Conservation (phyloP, 2,113 vertebrate species). For the Centropus bengalensis region DNA sequence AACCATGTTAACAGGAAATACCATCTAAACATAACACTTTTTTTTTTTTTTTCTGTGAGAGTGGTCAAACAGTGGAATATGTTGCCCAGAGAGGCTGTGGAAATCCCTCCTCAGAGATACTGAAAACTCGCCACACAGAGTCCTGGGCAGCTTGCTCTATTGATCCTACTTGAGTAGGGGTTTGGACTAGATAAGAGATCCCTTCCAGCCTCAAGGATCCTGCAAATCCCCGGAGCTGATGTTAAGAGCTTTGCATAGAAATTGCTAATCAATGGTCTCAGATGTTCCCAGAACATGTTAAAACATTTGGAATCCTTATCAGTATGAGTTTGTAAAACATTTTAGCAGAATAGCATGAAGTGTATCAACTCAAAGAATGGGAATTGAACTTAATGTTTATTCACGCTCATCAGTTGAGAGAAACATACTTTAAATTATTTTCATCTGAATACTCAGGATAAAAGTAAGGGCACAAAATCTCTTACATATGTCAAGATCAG, state of each 20-base stretch:
- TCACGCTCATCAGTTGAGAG: not conserved
- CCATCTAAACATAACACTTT: not conserved
- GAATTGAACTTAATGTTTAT: constrained; percentile 14
- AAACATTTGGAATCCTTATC: not conserved
- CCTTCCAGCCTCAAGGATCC: not conserved
- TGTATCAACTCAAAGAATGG: not conserved
- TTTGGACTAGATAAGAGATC: not conserved
- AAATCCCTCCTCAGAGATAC: not conserved
- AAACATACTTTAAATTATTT: not conserved
- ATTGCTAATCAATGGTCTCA: not conserved
- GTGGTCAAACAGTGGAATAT: not conserved
- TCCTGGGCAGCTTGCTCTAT: not conserved
- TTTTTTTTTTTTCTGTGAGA: not conserved
- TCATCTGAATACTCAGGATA: not conserved
- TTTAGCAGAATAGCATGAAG: not conserved
- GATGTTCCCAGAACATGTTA: not conserved
- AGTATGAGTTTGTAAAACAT: not conserved
- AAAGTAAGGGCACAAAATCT: not conserved
- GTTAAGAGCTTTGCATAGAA: not conserved
- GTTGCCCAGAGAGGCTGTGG: not conserved
- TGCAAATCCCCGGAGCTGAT: not conserved
- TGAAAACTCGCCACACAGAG: not conserved
- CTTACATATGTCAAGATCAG: not conserved
- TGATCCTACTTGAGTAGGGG: not conserved
- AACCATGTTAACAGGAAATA: not conserved